These are phyloP conservation scores for Macaca nemestrina DNA, from an alignment of 2,113 vertebrate genomes.

Conservation along the genomic window DNA sequence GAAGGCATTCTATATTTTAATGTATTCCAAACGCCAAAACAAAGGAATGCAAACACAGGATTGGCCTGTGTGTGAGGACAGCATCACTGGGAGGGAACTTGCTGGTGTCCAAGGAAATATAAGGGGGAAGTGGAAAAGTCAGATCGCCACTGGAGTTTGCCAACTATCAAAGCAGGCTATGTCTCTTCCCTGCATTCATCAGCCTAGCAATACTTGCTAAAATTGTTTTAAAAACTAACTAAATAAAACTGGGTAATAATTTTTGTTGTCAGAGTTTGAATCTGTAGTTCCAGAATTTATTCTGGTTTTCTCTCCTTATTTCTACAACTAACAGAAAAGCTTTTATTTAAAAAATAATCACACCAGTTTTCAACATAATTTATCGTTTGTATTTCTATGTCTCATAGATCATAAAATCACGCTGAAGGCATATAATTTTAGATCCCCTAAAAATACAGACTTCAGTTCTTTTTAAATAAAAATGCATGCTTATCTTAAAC, in stretches of 20 bases:
- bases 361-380: not conserved
- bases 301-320: not conserved
- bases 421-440: not conserved
- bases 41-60: not conserved
- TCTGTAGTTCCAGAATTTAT: not conserved
- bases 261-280: not conserved
- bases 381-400: not conserved
- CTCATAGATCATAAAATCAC: not conserved
- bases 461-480: not conserved
- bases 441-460: not conserved
- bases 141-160: not conserved
- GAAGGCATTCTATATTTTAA: not conserved
- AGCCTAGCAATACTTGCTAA: not conserved
- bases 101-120: not conserved
- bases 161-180: no score
- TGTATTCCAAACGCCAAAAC: not conserved
- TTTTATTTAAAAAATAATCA: not conserved
- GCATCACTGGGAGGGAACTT: not conserved
- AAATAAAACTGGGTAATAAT: not conserved
- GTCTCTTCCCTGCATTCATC: not conserved
- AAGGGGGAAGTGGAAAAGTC: not conserved
- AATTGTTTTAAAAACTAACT: not conserved
- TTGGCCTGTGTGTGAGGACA: not conserved
- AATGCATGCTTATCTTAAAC: not conserved
- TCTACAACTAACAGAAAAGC: not conserved